Evolutionary conservation across 2,888 invertebrate genomes (phyloP).

Genomic region (Antitype chi): DNA sequence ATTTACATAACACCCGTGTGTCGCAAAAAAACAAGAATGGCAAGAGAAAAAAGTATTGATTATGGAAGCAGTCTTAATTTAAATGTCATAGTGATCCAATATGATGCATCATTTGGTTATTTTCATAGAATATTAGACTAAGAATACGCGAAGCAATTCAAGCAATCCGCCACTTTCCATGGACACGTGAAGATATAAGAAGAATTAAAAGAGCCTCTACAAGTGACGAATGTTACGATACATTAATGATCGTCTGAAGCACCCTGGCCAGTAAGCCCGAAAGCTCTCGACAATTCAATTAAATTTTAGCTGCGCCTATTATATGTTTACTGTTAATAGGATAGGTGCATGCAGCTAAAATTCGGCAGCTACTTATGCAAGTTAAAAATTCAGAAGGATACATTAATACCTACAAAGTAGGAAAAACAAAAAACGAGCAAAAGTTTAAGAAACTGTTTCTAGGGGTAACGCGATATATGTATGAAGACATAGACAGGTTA

Average conservation of each 20-base stretch:
- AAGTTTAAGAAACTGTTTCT: background rate
- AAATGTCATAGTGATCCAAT: background rate
- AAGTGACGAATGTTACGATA: no score
- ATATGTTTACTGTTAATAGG: no score
- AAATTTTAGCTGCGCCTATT: no score
- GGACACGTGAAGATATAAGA: background rate
- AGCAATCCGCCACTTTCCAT: background rate
- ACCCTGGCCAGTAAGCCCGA: background rate
- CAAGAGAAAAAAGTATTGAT: background rate
- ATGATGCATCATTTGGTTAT: background rate
- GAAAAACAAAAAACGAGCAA: background rate
- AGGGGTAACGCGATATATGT: background rate
- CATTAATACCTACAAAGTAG: background rate
- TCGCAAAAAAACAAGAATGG: conserved; percentile 15
- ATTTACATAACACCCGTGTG: background rate
- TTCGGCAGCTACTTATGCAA: background rate
- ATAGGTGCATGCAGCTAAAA: background rate
- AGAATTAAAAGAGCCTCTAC: background rate
- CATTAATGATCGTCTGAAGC: background rate
- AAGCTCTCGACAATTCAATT: background rate
- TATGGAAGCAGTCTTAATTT: background rate
- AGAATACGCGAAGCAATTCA: conserved; percentile 2
- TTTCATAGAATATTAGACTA: background rate
- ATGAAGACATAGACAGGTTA: background rate
- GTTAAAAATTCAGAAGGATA: background rate